Conservation (phyloP, 1,140 invertebrate genomes). For the Mactra quadrangularis region DNA sequence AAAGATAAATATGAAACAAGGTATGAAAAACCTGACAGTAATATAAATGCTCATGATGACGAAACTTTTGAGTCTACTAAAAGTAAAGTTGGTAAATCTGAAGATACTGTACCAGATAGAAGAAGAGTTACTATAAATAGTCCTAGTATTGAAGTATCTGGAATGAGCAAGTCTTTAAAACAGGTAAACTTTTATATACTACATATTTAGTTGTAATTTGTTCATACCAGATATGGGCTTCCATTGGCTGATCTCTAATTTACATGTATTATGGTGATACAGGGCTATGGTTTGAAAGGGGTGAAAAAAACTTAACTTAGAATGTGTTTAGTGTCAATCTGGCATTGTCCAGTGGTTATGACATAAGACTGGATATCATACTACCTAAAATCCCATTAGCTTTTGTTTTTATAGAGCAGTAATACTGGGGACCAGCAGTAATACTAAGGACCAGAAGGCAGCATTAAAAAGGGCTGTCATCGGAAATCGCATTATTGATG, state of each 20-base stretch:
- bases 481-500: no score
- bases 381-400: background rate
- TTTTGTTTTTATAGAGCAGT: no score
- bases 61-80: background rate
- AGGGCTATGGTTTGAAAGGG: background rate
- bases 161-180: background rate
- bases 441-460: no score
- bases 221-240: background rate
- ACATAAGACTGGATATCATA: background rate
- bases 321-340: background rate
- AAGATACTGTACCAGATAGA: background rate
- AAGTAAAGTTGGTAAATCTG: conserved; percentile 1
- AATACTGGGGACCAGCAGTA: no score
- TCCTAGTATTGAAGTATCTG: background rate
- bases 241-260: no score
- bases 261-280: no score
- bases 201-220: background rate
- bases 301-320: background rate
- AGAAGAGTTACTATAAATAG: conserved; percentile 1
- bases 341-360: background rate
- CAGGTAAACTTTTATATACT: conserved; percentile 16
- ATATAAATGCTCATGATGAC: background rate
- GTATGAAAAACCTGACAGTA: background rate
- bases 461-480: no score
- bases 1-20: background rate